Percentiles rank a stretch among this genome's conserved stretches.
Conservation (phyloP, 2,888 invertebrate genomes). For the Heteromyza rotundicornis region DNA sequence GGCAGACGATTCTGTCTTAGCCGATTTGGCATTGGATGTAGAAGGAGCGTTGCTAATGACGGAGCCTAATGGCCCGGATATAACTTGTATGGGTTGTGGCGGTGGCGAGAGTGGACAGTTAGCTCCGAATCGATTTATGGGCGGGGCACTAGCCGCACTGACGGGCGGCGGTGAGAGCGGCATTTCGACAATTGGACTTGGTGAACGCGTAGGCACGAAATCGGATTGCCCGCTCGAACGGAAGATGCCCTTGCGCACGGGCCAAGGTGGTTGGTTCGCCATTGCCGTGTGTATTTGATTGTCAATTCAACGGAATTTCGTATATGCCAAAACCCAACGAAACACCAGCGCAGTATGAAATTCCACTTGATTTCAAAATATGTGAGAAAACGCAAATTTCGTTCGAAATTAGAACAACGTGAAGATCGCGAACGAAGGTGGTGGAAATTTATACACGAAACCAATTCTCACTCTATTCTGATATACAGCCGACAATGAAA, state of each 20-base stretch:
- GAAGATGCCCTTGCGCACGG: constrained; percentile 70
- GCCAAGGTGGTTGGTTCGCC: constrained; percentile 76
- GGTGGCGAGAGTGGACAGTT: constrained; percentile 51
- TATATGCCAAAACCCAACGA: constrained; percentile 29
- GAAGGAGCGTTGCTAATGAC: neutral
- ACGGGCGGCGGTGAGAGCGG: constrained; percentile 57
- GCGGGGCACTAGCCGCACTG: constrained; percentile 30
- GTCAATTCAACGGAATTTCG: constrained; percentile 15
- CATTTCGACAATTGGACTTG: constrained; percentile 63
- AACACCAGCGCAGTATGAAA: constrained; percentile 27
- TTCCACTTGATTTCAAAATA: constrained; percentile 14
- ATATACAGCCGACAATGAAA: too few species aligned
- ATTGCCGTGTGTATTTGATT: constrained; percentile 32
- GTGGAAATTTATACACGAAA: too few species aligned
- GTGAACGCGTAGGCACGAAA: constrained; percentile 59
- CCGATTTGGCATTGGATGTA: constrained; percentile 10
- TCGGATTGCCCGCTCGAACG: constrained; percentile 63
- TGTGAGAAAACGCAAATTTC: neutral
- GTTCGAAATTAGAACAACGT: neutral
- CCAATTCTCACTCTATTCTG: too few species aligned
- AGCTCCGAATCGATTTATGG: constrained; percentile 39
- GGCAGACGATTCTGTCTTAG: constrained; percentile 17
- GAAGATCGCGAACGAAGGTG: too few species aligned
- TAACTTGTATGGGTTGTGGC: constrained; percentile 52
- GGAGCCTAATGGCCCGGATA: constrained; percentile 36